These are phyloP conservation scores for Mormoops blainvillei DNA, from an alignment of 2,113 vertebrate genomes.

Conservation along the genomic window DNA sequence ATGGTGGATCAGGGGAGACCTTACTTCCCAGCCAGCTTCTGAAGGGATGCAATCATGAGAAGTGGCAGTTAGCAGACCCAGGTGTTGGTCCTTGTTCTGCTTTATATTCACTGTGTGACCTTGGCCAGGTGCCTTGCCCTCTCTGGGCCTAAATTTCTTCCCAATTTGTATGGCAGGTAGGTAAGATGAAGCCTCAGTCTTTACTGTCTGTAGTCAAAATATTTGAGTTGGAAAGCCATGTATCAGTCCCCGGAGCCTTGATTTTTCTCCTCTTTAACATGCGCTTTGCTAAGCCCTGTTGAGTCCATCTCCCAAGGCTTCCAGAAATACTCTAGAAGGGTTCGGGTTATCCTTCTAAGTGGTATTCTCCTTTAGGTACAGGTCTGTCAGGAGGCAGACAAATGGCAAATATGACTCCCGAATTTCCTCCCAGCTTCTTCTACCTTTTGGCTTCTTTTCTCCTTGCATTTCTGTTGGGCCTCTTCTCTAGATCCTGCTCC, in stretches of 20 bases:
- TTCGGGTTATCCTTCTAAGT: not conserved
- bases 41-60: not conserved
- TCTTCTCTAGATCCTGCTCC: conserved; percentile 15
- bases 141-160: not conserved
- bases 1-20: not conserved
- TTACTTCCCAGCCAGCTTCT: not conserved
- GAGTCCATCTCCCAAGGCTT: not conserved
- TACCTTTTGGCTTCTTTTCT: not conserved
- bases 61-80: not conserved
- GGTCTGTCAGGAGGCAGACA: not conserved
- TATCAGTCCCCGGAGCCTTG: not conserved
- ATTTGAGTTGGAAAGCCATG: conserved; percentile 2
- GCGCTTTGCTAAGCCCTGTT: not conserved
- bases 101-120: not conserved
- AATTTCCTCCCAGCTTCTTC: not conserved
- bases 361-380: not conserved
- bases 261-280: conserved; percentile 7
- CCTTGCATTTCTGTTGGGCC: not conserved
- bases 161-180: not conserved
- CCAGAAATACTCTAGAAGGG: not conserved
- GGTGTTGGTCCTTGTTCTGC: not conserved
- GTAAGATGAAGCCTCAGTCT: not conserved
- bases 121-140: not conserved
- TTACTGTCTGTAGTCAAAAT: not conserved
- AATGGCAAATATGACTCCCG: not conserved